phyloP scores from a whole-genome alignment of 2,113 vertebrate genomes.

The Felis catus region DNA sequence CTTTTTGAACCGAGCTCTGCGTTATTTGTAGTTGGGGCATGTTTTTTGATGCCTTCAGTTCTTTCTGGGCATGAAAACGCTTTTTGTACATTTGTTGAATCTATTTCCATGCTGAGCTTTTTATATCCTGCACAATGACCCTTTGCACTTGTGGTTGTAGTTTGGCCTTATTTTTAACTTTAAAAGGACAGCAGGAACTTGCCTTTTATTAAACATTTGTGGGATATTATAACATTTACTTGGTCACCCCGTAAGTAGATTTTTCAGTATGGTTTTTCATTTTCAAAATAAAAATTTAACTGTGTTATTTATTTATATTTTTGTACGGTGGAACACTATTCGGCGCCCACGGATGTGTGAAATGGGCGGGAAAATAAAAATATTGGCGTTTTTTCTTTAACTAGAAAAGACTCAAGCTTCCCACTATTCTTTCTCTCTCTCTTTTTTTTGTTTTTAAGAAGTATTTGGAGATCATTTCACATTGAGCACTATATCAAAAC shows the following conservation, averaged over 20 bases:
- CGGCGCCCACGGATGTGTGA: background rate
- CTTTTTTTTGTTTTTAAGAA: conserved; percentile 14
- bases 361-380: conserved; percentile 53
- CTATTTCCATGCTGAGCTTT: conserved; percentile 78
- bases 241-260: conserved; percentile 46
- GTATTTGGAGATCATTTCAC: conserved; percentile 7
- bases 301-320: background rate
- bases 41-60: conserved; percentile 67
- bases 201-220: conserved; percentile 55
- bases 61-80: conserved; percentile 71
- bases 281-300: conserved; percentile 57
- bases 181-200: conserved; percentile 71
- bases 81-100: conserved; percentile 76
- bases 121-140: conserved; percentile 69
- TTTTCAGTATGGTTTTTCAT: conserved; percentile 64
- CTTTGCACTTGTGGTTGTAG: conserved; percentile 68
- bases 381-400: background rate
- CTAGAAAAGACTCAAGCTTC: conserved; percentile 32
- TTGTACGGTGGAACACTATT: conserved; percentile 24
- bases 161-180: conserved; percentile 73
- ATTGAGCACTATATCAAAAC: conserved; percentile 11
- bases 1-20: conserved; percentile 50
- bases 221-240: conserved; percentile 63
- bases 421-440: background rate
- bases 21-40: conserved; percentile 56